Evolutionary conservation across 2,113 vertebrate species (phyloP).

Genomic region (Aspiorhynchus laticeps): DNA sequence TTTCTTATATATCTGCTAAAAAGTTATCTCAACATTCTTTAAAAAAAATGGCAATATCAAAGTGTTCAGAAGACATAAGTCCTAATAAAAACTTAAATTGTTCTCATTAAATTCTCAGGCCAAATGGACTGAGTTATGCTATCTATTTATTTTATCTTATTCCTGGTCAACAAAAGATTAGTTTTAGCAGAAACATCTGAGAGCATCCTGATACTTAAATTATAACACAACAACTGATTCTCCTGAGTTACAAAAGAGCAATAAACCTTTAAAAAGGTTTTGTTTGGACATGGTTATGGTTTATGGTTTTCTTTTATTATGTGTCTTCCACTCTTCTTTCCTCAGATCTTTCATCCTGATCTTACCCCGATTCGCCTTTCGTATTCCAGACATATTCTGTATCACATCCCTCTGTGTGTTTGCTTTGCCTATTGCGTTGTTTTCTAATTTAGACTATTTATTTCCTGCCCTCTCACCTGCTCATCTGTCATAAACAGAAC

Average conservation of each 20-base stretch:
- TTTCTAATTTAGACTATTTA: conserved; percentile 33
- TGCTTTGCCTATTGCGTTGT: neutral
- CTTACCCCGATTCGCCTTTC: neutral
- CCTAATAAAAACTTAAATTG: neutral
- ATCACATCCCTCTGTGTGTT: neutral
- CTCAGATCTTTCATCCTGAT: neutral
- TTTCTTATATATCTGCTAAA: no score
- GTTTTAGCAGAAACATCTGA: neutral
- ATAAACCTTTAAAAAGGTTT: neutral
- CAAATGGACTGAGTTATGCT: neutral
- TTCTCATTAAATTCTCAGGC: neutral
- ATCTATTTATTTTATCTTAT: neutral
- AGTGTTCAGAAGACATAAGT: no score
- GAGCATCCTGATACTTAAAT: neutral
- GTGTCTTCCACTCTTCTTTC: neutral
- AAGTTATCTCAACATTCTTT: no score
- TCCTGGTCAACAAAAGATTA: neutral
- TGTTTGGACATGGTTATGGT: neutral
- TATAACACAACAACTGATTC: neutral
- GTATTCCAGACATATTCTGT: neutral
- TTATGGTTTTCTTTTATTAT: neutral
- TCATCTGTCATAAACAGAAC: conserved; percentile 23
- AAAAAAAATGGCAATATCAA: no score
- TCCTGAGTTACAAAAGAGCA: neutral
- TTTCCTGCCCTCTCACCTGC: conserved; percentile 27